Evolutionary conservation across 2,888 invertebrate species (phyloP).

Genomic region (Drosophila mimetica): DNA sequence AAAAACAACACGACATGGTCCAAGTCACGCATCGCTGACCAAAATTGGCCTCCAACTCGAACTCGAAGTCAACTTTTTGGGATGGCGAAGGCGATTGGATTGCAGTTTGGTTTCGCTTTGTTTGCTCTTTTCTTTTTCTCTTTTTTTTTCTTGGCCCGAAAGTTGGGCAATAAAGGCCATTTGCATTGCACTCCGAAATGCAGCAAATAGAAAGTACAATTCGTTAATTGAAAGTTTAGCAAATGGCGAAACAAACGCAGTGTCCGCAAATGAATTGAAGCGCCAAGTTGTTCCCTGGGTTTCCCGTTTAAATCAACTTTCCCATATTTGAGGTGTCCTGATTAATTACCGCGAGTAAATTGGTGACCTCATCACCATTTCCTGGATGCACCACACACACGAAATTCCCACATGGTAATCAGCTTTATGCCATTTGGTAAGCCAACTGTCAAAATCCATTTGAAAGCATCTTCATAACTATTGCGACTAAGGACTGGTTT

Average conservation of each 20-base stretch:
- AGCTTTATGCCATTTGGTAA: constrained; percentile 55
- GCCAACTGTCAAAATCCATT: constrained; percentile 74
- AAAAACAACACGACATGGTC: constrained; percentile 72
- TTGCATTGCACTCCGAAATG: constrained; percentile 59
- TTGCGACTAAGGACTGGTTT: constrained; percentile 42
- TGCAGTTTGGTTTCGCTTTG: constrained; percentile 46
- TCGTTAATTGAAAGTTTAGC: constrained; percentile 49
- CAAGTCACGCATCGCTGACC: constrained; percentile 79
- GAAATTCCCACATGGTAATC: constrained; percentile 14
- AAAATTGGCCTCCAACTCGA: constrained; percentile 69
- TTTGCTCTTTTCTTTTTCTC: constrained; percentile 20
- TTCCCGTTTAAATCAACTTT: constrained; percentile 36
- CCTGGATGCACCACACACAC: constrained; percentile 11
- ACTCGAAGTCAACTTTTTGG: constrained; percentile 17
- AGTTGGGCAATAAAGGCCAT: constrained; percentile 75
- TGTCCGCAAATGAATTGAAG: constrained; percentile 33
- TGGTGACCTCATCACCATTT: constrained; percentile 45
- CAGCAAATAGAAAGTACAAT: constrained; percentile 51
- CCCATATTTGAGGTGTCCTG: constrained; percentile 16
- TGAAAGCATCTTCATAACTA: constrained; percentile 74
- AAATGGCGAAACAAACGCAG: constrained; percentile 15
- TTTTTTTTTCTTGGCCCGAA: constrained; percentile 37
- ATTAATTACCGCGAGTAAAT: constrained; percentile 9
- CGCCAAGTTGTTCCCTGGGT: constrained; percentile 27
- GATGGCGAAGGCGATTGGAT: constrained; percentile 46